Evolutionary conservation across 2,797 vertebrate genomes (phyloP).

Genomic region (Acanthurus tractus): DNA sequence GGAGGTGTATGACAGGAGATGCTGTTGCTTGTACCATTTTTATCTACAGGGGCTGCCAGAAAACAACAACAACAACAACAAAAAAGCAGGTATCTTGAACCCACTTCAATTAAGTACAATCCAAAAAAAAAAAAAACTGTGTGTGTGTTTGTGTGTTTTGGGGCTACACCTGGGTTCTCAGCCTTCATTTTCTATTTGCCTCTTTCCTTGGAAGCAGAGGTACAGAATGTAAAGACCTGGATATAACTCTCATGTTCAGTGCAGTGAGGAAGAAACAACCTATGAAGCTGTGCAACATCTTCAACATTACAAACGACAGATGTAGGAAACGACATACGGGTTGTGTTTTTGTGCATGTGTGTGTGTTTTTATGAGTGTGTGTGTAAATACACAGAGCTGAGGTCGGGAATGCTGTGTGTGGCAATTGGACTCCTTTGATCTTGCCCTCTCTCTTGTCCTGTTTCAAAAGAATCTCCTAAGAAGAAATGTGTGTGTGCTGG

Average conservation of each 20-base stretch:
- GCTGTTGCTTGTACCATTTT: no score
- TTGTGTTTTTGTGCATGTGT: conserved; percentile 30
- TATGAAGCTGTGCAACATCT: neutral
- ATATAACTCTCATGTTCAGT: neutral
- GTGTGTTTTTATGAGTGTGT: conserved; percentile 41
- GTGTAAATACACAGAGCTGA: conserved; percentile 48
- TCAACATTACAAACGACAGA: conserved; percentile 19
- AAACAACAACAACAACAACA: no score
- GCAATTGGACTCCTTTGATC: conserved; percentile 93
- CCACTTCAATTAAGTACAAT: no score
- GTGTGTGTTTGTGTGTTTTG: neutral
- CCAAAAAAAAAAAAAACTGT: no score
- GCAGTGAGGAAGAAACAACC: neutral
- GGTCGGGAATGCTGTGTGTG: conserved; percentile 90
- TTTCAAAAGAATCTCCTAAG: conserved; percentile 91
- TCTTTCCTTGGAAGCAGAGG: neutral
- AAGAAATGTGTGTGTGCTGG: conserved; percentile 77
- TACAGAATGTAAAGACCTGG: conserved; percentile 2
- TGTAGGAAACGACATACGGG: conserved; percentile 26
- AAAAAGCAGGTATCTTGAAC: no score
- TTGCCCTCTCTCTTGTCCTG: conserved; percentile 88
- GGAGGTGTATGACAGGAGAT: no score
- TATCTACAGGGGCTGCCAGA: no score
- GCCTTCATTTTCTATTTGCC: neutral
- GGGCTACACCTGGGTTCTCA: neutral